These are phyloP conservation scores for Tenodera sinensis DNA, from an alignment of 2,888 invertebrate species.

Conservation along the genomic window DNA sequence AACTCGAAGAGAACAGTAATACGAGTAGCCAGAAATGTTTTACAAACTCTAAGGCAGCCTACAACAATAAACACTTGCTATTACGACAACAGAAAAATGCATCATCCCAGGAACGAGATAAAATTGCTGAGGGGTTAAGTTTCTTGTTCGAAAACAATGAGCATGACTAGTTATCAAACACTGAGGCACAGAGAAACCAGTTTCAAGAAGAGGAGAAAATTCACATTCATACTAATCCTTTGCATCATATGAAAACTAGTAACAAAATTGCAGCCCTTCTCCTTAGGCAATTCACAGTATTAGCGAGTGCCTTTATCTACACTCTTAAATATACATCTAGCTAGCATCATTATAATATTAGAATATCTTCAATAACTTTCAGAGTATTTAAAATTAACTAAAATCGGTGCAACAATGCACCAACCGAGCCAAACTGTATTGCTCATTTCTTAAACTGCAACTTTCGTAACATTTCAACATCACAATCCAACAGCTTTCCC, in stretches of 20 bases:
- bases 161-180: constrained; percentile 15
- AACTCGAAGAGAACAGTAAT: constrained; percentile 8
- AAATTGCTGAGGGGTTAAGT: background rate
- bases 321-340: constrained; percentile 11
- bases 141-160: background rate
- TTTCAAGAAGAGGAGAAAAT: background rate
- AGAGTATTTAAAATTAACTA: constrained; percentile 16
- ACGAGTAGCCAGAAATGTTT: background rate
- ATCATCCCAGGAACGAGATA: background rate
- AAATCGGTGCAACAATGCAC: constrained; percentile 9
- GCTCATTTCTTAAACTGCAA: background rate
- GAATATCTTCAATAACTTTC: constrained; percentile 14
- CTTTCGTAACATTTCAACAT: background rate
- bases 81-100: background rate
- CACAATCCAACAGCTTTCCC: constrained; percentile 6
- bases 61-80: background rate
- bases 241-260: constrained; percentile 14
- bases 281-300: constrained; percentile 11
- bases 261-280: constrained; percentile 14
- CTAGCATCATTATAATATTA: constrained; percentile 14
- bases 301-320: constrained; percentile 10
- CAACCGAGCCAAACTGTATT: constrained; percentile 7
- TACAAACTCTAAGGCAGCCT: background rate
- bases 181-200: constrained; percentile 9
- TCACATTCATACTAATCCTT: constrained; percentile 1